Percentiles rank a stretch among this genome's conserved stretches.
phyloP scores from a whole-genome alignment of 2,888 invertebrate species.

The Rotaria sp. region DNA sequence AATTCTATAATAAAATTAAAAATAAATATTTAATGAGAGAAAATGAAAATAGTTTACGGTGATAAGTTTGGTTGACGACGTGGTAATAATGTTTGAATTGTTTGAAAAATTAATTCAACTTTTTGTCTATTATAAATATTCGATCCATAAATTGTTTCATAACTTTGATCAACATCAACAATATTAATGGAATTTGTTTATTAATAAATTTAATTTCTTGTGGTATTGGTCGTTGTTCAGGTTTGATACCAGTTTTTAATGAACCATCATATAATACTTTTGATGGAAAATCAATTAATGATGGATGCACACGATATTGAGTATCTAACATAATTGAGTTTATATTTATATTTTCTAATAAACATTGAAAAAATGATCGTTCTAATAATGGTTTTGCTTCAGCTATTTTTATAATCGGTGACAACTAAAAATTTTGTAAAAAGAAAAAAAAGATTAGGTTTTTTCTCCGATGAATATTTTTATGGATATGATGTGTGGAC shows the following conservation, averaged over 20 bases:
- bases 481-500: too few species aligned
- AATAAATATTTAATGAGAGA: too few species aligned
- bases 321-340: neutral
- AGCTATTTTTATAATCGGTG: neutral
- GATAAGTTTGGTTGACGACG: neutral
- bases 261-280: neutral
- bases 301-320: neutral
- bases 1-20: neutral
- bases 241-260: neutral
- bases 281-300: conserved; percentile 4
- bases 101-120: neutral
- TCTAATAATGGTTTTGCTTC: neutral
- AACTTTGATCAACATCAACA: neutral
- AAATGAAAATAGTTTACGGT: neutral
- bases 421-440: neutral
- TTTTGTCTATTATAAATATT: neutral
- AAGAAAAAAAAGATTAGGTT: too few species aligned
- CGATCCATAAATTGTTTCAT: neutral
- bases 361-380: neutral
- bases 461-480: too few species aligned
- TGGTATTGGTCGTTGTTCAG: neutral
- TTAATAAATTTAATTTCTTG: neutral
- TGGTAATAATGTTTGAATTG: neutral
- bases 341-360: neutral
- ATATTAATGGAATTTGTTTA: neutral